Evolutionary conservation across 2,113 vertebrate species (phyloP).

Genomic region (Talpa occidentalis): DNA sequence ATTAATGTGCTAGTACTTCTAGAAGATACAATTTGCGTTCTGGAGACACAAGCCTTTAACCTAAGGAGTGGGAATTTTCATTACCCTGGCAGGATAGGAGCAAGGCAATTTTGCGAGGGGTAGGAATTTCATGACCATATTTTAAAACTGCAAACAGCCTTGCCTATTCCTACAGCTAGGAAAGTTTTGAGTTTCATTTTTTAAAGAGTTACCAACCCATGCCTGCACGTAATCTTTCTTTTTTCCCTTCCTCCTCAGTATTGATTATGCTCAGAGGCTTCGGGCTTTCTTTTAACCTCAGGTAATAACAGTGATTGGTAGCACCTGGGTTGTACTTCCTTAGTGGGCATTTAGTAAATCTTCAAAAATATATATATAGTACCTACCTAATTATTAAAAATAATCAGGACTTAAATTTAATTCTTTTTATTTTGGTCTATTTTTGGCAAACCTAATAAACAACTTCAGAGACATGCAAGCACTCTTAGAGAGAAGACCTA

Average conservation of each 20-base stretch:
- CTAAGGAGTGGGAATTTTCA: conserved; percentile 58
- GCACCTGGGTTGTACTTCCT: background rate
- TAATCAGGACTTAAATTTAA: background rate
- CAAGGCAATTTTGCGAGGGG: conserved; percentile 16
- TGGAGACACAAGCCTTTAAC: conserved; percentile 47
- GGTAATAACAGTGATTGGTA: background rate
- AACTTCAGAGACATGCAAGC: background rate
- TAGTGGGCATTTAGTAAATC: background rate
- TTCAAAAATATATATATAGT: background rate
- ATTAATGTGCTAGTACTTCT: conserved; percentile 39
- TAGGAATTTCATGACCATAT: conserved; percentile 42
- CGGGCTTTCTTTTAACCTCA: background rate
- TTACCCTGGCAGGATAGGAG: background rate
- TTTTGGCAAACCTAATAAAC: conserved; percentile 39
- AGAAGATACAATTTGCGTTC: conserved; percentile 66
- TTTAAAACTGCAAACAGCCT: conserved; percentile 31
- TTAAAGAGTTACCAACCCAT: background rate
- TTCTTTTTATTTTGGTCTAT: conserved; percentile 31
- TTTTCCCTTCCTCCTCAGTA: background rate
- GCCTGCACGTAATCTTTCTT: background rate
- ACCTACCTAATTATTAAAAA: conserved; percentile 31
- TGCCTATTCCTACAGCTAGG: conserved; percentile 31
- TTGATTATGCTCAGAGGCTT: background rate
- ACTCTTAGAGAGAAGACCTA: background rate
- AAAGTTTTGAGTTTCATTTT: conserved; percentile 18